These are phyloP conservation scores for Eutrigla gurnardus DNA, from an alignment of 2,797 vertebrate species.

Conservation along the genomic window DNA sequence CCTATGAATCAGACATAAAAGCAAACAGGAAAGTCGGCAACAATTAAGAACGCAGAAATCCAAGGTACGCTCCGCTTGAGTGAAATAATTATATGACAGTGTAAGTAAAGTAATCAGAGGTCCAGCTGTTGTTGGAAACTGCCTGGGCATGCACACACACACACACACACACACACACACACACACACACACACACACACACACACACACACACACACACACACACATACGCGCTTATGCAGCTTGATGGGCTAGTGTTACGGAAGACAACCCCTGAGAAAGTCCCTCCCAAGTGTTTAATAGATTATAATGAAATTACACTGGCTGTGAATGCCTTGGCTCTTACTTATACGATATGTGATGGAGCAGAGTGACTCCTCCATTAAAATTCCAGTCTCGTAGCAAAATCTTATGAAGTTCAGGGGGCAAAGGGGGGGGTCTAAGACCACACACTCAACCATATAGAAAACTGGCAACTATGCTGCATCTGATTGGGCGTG, in stretches of 20 bases:
- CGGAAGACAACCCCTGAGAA: slow-evolving; percentile 59
- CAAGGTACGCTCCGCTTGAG: slow-evolving; percentile 21
- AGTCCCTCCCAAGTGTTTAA: slow-evolving; percentile 60
- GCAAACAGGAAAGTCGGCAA: slow-evolving; percentile 43
- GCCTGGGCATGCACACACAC: slow-evolving; percentile 5
- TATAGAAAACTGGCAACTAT: background rate
- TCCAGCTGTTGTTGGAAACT: slow-evolving; percentile 60
- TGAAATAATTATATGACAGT: slow-evolving; percentile 53
- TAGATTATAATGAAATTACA: slow-evolving; percentile 68
- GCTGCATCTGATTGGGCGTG: background rate
- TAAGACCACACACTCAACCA: slow-evolving; percentile 23
- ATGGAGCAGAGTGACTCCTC: slow-evolving; percentile 28
- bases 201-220: slow-evolving; percentile 3
- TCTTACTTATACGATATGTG: slow-evolving; percentile 33
- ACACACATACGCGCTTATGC: slow-evolving; percentile 30
- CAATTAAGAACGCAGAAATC: slow-evolving; percentile 40
- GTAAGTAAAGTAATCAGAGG: slow-evolving; percentile 45
- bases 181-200: slow-evolving; percentile 10
- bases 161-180: slow-evolving; percentile 11
- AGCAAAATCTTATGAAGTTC: slow-evolving; percentile 39
- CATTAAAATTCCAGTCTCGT: slow-evolving; percentile 59
- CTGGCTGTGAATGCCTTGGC: slow-evolving; percentile 46
- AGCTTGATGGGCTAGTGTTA: slow-evolving; percentile 54
- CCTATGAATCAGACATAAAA: slow-evolving; percentile 17
- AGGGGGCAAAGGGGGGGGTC: background rate